phyloP scores from a whole-genome alignment of 35 echinoderm and acorn worm genomes.

The Apostichopus parvimensis region DNA sequence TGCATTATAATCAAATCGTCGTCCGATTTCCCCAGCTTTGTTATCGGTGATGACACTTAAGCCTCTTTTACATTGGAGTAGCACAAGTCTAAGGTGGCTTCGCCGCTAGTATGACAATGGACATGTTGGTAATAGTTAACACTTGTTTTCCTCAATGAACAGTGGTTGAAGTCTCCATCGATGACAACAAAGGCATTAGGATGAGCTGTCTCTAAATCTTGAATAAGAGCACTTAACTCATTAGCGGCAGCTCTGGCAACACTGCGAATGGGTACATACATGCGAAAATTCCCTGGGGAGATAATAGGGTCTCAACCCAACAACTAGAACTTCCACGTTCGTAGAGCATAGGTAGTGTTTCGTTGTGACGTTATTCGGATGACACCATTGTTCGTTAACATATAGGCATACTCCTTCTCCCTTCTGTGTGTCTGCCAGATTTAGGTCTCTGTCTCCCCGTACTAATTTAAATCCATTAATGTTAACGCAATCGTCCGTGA shows the following conservation, averaged over 20 bases:
- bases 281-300: constrained; percentile 25
- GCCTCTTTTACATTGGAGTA: constrained; percentile 16
- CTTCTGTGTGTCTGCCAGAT: constrained; percentile 24
- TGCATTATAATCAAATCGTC: constrained; percentile 44
- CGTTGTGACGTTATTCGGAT: neutral
- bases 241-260: constrained; percentile 5
- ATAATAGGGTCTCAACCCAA: constrained; percentile 19
- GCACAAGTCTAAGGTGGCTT: neutral
- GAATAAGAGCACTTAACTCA: neutral
- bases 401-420: constrained; percentile 4
- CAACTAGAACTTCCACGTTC: neutral
- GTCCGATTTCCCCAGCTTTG: constrained; percentile 43
- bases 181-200: constrained; percentile 48
- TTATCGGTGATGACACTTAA: neutral
- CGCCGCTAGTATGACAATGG: constrained; percentile 10
- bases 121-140: constrained; percentile 52
- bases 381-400: constrained; percentile 7
- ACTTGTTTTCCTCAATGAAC: constrained; percentile 41
- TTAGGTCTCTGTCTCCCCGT: constrained; percentile 19
- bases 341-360: neutral
- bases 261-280: constrained; percentile 25
- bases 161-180: constrained; percentile 62
- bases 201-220: neutral
- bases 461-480: constrained; percentile 41
- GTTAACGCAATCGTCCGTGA: neutral